phyloP scores from a whole-genome alignment of 2,797 vertebrate genomes.

The Pogonophryne albipinna region DNA sequence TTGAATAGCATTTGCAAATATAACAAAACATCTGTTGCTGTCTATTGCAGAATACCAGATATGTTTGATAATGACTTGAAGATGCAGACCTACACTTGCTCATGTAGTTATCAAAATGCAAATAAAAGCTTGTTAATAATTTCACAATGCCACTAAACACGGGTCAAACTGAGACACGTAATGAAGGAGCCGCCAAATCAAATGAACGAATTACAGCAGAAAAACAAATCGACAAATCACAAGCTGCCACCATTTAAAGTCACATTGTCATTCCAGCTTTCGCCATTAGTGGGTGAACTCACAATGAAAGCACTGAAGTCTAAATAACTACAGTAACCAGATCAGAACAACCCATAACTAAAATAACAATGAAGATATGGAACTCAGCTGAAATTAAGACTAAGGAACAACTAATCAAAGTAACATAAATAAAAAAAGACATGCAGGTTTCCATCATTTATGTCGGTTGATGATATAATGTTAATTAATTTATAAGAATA shows the following conservation, averaged over 20 bases:
- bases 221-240: slow-evolving; percentile 13
- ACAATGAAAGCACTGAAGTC: slow-evolving; percentile 11
- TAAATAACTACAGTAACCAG: slow-evolving; percentile 19
- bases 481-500: slow-evolving; percentile 46
- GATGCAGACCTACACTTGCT: not conserved
- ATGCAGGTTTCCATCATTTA: slow-evolving; percentile 54
- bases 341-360: slow-evolving; percentile 34
- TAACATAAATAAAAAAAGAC: slow-evolving; percentile 1
- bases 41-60: not conserved
- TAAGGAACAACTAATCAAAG: slow-evolving; percentile 25
- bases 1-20: not conserved
- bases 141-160: slow-evolving; percentile 13
- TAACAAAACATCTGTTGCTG: not conserved
- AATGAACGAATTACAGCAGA: slow-evolving; percentile 9
- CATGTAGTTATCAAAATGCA: not conserved
- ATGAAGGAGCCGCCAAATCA: slow-evolving; percentile 36
- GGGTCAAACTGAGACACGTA: slow-evolving; percentile 13
- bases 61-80: not conserved
- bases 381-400: slow-evolving; percentile 32
- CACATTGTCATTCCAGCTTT: slow-evolving; percentile 11
- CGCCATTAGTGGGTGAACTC: slow-evolving; percentile 7
- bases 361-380: slow-evolving; percentile 27
- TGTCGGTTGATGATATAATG: slow-evolving; percentile 31
- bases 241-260: slow-evolving; percentile 6
- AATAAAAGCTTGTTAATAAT: slow-evolving; percentile 7